Evolutionary conservation across 2,888 invertebrate genomes (phyloP).

Genomic region (Rotaria socialis): DNA sequence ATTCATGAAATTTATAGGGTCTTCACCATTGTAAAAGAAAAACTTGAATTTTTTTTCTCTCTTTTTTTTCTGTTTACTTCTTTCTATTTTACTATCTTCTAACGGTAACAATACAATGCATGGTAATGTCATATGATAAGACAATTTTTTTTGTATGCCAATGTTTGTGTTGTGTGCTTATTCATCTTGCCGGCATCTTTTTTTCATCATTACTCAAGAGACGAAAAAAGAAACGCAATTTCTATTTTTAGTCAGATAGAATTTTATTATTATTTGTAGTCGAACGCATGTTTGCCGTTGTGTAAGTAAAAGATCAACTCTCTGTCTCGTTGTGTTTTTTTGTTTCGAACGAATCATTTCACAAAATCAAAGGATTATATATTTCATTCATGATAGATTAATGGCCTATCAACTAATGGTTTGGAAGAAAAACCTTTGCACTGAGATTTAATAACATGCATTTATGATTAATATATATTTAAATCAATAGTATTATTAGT

Average conservation of each 20-base stretch:
- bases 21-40: background rate
- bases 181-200: background rate
- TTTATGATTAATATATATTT: no score
- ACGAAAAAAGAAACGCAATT: background rate
- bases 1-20: background rate
- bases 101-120: background rate
- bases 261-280: background rate
- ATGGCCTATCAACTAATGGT: background rate
- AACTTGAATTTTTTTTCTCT: background rate
- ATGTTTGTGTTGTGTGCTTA: background rate
- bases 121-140: constrained; percentile 4
- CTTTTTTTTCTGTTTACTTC: background rate
- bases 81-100: background rate
- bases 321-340: background rate
- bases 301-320: background rate
- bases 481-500: background rate
- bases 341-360: background rate
- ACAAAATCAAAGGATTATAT: background rate
- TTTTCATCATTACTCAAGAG: background rate
- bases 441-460: no score
- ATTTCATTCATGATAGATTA: background rate
- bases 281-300: background rate
- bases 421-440: background rate
- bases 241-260: background rate
- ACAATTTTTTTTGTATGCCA: background rate